phyloP scores from a whole-genome alignment of 2,113 vertebrate genomes.

The Salvelinus alpinus region DNA sequence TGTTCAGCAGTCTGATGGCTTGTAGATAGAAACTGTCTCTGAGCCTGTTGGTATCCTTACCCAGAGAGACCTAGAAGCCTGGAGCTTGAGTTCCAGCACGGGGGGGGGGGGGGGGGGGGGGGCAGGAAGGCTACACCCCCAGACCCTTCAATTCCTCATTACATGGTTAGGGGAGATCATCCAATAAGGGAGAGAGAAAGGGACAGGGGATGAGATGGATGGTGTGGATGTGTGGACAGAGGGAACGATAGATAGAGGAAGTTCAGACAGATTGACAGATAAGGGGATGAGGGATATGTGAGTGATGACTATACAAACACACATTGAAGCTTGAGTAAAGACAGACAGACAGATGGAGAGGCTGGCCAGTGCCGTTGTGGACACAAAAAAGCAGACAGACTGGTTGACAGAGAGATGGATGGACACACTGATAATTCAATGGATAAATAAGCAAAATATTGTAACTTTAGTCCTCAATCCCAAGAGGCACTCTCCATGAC shows the following conservation, averaged over 20 bases:
- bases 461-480: background rate
- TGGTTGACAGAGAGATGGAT: constrained; percentile 17
- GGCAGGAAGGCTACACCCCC: constrained; percentile 55
- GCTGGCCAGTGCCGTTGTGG: background rate
- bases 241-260: constrained; percentile 61
- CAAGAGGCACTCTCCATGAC: background rate
- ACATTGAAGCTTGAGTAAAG: constrained; percentile 33
- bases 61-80: constrained; percentile 34
- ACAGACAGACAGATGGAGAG: constrained; percentile 28
- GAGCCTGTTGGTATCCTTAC: too few relatives aligned
- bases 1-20: too few relatives aligned
- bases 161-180: constrained; percentile 20
- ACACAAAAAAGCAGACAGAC: constrained; percentile 27
- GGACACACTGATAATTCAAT: background rate
- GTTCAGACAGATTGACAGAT: constrained; percentile 37
- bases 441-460: constrained; percentile 1
- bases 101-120: too few relatives aligned
- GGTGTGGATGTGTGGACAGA: constrained; percentile 32
- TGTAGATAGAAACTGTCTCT: too few relatives aligned
- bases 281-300: constrained; percentile 24
- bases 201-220: constrained; percentile 50
- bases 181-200: constrained; percentile 49
- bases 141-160: constrained; percentile 52
- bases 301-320: constrained; percentile 38
- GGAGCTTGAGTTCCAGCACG: constrained; percentile 61